Conservation (phyloP, 2,888 invertebrate genomes). For the Dicyrtomina minuta region DNA sequence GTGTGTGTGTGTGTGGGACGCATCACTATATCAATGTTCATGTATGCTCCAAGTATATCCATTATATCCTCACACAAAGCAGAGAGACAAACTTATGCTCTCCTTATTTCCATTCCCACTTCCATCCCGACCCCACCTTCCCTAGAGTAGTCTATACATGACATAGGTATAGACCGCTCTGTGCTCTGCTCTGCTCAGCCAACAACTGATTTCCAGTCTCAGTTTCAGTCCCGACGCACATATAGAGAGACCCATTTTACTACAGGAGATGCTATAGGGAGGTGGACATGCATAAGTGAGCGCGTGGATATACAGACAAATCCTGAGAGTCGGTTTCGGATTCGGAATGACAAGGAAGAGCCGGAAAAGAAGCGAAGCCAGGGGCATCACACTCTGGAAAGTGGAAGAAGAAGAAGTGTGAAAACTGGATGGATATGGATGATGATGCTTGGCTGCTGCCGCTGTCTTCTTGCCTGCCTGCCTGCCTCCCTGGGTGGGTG, state of each 20-base stretch:
- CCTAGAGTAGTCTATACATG: too few species aligned
- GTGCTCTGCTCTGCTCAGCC: too few species aligned
- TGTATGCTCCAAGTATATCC: too few species aligned
- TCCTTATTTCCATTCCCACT: too few species aligned
- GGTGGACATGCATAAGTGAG: too few species aligned
- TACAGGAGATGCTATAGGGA: too few species aligned
- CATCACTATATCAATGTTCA: neutral
- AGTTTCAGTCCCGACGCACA: too few species aligned
- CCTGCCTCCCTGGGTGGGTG: slow-evolving; percentile 11
- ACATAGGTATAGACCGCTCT: too few species aligned
- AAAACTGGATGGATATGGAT: slow-evolving; percentile 21
- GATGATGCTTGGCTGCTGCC: slow-evolving; percentile 6
- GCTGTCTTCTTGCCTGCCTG: slow-evolving; percentile 10
- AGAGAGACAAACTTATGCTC: neutral
- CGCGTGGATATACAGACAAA: neutral
- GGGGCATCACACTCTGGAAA: slow-evolving; percentile 23
- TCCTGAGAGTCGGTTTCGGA: too few species aligned
- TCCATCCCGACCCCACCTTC: neutral
- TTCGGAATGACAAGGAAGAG: slow-evolving; percentile 12
- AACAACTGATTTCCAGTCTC: too few species aligned
- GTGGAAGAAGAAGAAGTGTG: slow-evolving; percentile 17
- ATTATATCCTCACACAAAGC: neutral
- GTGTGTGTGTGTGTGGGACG: too few species aligned
- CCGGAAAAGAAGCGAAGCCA: slow-evolving; percentile 11
- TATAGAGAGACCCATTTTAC: too few species aligned